Evolutionary conservation across 2,797 vertebrate genomes (phyloP), one percentile per base, ranked within the genome.

Genomic region (Hippocampus kuda): DNA sequence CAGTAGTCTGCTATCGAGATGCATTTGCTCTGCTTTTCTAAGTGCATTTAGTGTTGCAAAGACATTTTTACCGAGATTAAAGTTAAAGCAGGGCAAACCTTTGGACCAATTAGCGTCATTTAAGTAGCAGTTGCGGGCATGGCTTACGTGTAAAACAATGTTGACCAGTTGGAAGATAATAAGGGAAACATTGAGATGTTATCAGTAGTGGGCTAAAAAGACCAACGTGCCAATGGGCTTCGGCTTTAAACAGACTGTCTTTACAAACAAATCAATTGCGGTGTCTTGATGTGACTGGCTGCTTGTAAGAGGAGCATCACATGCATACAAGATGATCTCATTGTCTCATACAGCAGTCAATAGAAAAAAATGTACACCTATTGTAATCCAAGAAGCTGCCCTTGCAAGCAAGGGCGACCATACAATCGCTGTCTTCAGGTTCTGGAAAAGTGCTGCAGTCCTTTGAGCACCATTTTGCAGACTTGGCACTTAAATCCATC

Each of bases 391-490:
- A 24, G 41, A 61, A 61, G 30, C 30, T 38, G 18, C 16, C 16
- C 59, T 61, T 61, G 53, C 53, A 5, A 54, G 27, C 27, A 60
- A 60, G 59, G 59, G 34, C 59, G 30, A 9, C 15, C 8, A 34
- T 3, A 34, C 42, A 44, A 9, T 70, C 46, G 27, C 64, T 65
- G 44, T 61, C 54, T 53, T 66, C 48, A 62, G 64, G 34, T 68
- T 76, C 67, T 70, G 62, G 8, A 11, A 68, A 70, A 30, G 56
- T 16, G 24, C 53, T 72, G 46, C 86, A 84, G 79, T 86, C 79
- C 75, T 74, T 73, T 68, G 30, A 74, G 79, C 69, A 79, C 67
- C 70, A 70, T 79, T 80, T 84, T 74, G 59, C 66, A 73, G 70
- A 70, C 73, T 74, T 68, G 69, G 70, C 27, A 67, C 65, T 60